Evolutionary conservation across 23 tunicate genomes (phyloP), one percentile per base, ranked within the genome.

Genomic region (Styela clava): DNA sequence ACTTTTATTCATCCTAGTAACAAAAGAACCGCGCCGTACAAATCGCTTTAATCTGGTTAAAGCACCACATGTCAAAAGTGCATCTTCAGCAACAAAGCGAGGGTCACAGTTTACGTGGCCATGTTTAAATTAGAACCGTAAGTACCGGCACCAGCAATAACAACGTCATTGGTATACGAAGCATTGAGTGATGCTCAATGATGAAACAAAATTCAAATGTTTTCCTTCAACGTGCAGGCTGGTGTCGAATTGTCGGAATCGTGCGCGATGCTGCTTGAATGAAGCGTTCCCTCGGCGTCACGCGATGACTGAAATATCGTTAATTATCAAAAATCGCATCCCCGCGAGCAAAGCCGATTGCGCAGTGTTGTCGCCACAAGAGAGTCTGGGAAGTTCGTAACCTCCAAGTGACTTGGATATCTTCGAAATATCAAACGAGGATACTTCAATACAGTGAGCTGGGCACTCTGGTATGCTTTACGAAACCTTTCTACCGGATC

Each of bases 221-320:
- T 44, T 44, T 44, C 56, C 12, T 44, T 12, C 12, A 44, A 44
- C 56, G 56, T 12, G 12, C 56, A 12, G 56, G 7, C 56, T 44
- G 56, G 56, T 44, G 56, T 44, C 56, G 56, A 44, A 7, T 44
- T 44, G 56, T 7, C 56, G 56, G 56, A 44, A 44, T 44, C 56
- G 56, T 44, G 56, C 56, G 56, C 56, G 7, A 44, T 12, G 56
- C 12, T 12, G 56, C 12, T 44, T 44, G 56, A 25, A 67, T 67
- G n/a, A 27, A 67, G 31, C 31, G 30, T 67, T 67, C 71, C 71
- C 71, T 67, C 24, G 24, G 71, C 71, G 71, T 27, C 71, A 29
- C 22, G 21, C 31, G 71, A 67, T 67, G 71, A 67, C n/a, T 67
- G 71, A 67, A 67, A 67, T 67, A 67, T 67, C 71, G 71, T 22